phyloP scores from a whole-genome alignment of 37 sponge, comb jelly and placozoan genomes.

The Petrosia ficiformis region DNA sequence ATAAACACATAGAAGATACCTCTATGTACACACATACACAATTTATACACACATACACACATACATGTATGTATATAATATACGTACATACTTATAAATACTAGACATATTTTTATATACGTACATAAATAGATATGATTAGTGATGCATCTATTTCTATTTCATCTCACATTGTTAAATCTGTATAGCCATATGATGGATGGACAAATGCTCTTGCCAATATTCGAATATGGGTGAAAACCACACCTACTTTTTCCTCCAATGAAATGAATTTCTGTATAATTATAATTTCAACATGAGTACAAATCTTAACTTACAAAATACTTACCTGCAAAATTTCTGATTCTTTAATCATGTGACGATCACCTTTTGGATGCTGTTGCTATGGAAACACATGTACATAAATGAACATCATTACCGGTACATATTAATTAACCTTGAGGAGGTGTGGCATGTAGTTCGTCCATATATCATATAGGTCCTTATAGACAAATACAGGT shows the following conservation, averaged over 20 bases:
- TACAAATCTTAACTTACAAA: too few relatives aligned
- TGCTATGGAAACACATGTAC: conserved; percentile 11
- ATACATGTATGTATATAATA: too few relatives aligned
- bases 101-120: too few relatives aligned
- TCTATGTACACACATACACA: neutral
- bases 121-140: too few relatives aligned
- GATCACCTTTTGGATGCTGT: conserved; percentile 48
- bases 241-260: conserved; percentile 50
- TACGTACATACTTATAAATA: too few relatives aligned
- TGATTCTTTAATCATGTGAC: conserved; percentile 39
- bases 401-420: too few relatives aligned
- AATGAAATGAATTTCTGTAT: conserved; percentile 34
- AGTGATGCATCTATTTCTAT: too few relatives aligned
- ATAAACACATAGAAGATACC: conserved; percentile 2
- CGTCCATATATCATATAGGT: conserved; percentile 14
- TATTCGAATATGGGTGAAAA: conserved; percentile 61
- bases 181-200: conserved; percentile 36
- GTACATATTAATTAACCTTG: too few relatives aligned
- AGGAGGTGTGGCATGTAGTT: conserved; percentile 48
- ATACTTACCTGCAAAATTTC: conserved; percentile 46
- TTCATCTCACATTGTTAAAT: conserved; percentile 43
- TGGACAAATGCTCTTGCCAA: conserved; percentile 76
- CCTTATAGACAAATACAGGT: conserved; percentile 2
- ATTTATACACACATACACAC: too few relatives aligned
- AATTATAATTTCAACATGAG: too few relatives aligned